A percentile compares a stretch with the other conserved stretches of the same genome.
phyloP scores from a whole-genome alignment of 1,140 invertebrate species.

The Drosophila sechellia region DNA sequence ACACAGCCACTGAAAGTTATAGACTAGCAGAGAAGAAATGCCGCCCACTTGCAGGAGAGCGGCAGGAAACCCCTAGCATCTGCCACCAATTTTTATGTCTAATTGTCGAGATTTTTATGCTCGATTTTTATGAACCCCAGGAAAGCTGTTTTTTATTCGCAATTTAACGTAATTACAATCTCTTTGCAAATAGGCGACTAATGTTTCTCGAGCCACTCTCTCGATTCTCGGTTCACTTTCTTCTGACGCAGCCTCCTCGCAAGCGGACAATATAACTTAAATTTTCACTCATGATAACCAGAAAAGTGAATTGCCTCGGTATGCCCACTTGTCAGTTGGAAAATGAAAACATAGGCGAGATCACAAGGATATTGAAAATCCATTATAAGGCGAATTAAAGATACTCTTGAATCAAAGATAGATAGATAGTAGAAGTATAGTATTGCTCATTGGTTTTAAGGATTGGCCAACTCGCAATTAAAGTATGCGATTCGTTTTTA shows the following conservation, averaged over 20 bases:
- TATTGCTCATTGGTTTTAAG: no score
- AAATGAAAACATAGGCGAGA: slow-evolving; percentile 32
- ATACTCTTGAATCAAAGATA: slow-evolving; percentile 1
- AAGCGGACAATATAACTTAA: slow-evolving; percentile 57
- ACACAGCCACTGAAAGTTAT: slow-evolving; percentile 25
- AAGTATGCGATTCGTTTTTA: no score
- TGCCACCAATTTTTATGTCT: slow-evolving; percentile 49
- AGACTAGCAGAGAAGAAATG: neutral
- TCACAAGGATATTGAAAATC: slow-evolving; percentile 26
- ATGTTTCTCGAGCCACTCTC: slow-evolving; percentile 35
- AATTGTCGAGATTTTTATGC: slow-evolving; percentile 47
- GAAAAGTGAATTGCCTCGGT: slow-evolving; percentile 67
- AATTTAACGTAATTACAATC: slow-evolving; percentile 19
- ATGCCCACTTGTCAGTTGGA: slow-evolving; percentile 28
- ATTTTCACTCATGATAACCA: slow-evolving; percentile 68
- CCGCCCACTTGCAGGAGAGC: neutral
- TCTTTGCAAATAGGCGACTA: slow-evolving; percentile 31
- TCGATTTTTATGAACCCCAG: slow-evolving; percentile 32
- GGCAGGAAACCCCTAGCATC: slow-evolving; percentile 24
- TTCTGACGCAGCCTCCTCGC: slow-evolving; percentile 19
- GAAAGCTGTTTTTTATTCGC: neutral
- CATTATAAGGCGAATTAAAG: neutral
- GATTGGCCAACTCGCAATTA: no score
- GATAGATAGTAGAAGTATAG: no score
- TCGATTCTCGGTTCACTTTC: slow-evolving; percentile 50